Evolutionary conservation across 2,797 vertebrate genomes (phyloP), one percentile per base, ranked within the genome.

Genomic region (Petrocephalus sullivani): DNA sequence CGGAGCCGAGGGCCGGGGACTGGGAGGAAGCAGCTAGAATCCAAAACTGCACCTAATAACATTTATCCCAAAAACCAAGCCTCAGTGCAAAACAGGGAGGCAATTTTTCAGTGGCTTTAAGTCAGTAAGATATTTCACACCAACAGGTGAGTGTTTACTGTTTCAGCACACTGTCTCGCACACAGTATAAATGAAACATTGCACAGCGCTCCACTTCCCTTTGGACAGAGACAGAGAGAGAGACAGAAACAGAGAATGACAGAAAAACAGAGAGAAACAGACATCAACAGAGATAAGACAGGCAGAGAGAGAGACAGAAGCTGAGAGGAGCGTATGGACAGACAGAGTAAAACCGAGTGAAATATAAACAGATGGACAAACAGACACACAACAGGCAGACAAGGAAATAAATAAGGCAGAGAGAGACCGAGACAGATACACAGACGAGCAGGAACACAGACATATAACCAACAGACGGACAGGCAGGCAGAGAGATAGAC

Each of bases 351-450:
- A 28, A 71, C 10, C 2, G 53, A 54, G 1, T 8, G 53, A 7
- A 1, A 54, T 54, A 16, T 9, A 37, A 12, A 6, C 4, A 37
- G 33, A 41, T 16, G 37, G 19, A 49, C 21, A 49, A 41, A 49
- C 21, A 6, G 16, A 49, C n/a, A 83, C 46, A 28, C 9, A 53
- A 28, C 4, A 84, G 12, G 33, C n/a, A 23, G 2, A 84, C 82
- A 84, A 23, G 81, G 58, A 64, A 33, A 88, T 33, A 67, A 2
- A 49, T 12, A 49, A 19, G 71, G 54, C 1, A 75, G 21, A 92
- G 93, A 37, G 41, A 21, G 37, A 49, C 21, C 51, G 51, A 83
- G 64, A 60, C 4, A 14, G 64, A 5, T 28, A 67, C 23, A 28
- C 28, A 4, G 57, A 60, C 57, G n/a, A 5, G n/a, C 57, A 61